Evolutionary conservation across 2,888 invertebrate genomes (phyloP).

Genomic region (Holacanthella duospinosa): DNA sequence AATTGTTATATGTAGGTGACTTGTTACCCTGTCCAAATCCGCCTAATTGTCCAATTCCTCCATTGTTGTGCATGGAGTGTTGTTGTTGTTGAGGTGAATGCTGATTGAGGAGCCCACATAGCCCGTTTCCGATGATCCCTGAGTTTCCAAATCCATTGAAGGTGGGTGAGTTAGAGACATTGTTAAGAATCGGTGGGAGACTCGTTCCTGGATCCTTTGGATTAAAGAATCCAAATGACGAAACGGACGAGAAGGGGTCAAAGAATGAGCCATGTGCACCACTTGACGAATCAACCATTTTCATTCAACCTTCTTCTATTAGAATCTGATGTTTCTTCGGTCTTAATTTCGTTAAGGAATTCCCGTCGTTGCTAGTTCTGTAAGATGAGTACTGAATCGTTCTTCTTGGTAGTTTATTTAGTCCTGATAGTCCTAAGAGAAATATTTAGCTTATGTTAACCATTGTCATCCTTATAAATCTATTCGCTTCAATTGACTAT

Average conservation of each 20-base stretch:
- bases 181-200: constrained; percentile 10
- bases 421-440: not conserved
- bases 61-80: not conserved
- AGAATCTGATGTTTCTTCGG: too few relatives aligned
- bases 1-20: constrained; percentile 22
- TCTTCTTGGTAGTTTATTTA: not conserved
- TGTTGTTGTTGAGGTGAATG: not conserved
- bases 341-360: not conserved
- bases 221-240: constrained; percentile 36
- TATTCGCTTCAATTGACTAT: not conserved
- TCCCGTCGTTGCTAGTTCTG: not conserved
- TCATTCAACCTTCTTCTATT: not conserved
- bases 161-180: constrained; percentile 16
- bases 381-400: not conserved
- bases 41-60: constrained; percentile 8
- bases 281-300: not conserved
- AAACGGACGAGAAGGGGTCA: constrained; percentile 35
- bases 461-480: constrained; percentile 1
- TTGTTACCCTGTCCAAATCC: constrained; percentile 24
- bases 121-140: not conserved
- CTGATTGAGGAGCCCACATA: not conserved
- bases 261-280: constrained; percentile 21
- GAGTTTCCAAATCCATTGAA: constrained; percentile 6
- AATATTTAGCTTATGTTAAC: not conserved
- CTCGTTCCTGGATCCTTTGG: constrained; percentile 29